These are phyloP conservation scores for Vultur gryphus DNA, from an alignment of 2,797 vertebrate genomes.

Conservation along the genomic window DNA sequence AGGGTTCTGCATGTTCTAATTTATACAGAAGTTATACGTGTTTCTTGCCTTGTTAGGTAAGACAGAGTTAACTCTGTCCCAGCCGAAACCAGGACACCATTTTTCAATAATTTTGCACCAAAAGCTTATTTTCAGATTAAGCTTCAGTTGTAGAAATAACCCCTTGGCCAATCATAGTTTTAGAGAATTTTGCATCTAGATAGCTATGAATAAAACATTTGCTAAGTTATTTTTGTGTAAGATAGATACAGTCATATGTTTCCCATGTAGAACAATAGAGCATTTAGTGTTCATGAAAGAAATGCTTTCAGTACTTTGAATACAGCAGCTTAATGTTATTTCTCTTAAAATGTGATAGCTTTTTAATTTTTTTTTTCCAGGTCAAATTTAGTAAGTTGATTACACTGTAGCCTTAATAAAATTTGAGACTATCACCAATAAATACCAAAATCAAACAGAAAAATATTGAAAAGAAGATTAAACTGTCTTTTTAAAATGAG, in stretches of 20 bases:
- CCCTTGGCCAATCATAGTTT: not conserved
- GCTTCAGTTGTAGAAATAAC: not conserved
- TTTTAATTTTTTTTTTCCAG: not conserved
- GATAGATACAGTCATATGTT: not conserved
- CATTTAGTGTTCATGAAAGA: not conserved
- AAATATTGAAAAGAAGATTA: not conserved
- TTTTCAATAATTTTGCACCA: not conserved
- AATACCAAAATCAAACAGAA: not conserved
- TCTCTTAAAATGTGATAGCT: not conserved
- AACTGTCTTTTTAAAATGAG: not conserved
- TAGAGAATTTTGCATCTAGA: not conserved
- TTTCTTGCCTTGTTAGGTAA: not conserved
- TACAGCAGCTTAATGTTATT: not conserved
- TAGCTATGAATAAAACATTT: not conserved
- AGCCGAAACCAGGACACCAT: not conserved
- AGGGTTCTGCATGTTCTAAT: not conserved
- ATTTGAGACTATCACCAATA: not conserved
- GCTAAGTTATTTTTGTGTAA: not conserved
- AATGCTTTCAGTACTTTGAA: not conserved
- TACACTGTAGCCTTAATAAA: not conserved
- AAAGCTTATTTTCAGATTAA: slow-evolving; percentile 9
- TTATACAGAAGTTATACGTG: not conserved
- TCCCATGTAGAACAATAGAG: not conserved
- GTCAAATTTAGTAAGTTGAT: not conserved
- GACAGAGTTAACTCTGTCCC: too few relatives aligned